Percentiles rank a stretch among this genome's conserved stretches.
phyloP scores from a whole-genome alignment of 2,797 vertebrate species.

The Peromyscus nudipes region DNA sequence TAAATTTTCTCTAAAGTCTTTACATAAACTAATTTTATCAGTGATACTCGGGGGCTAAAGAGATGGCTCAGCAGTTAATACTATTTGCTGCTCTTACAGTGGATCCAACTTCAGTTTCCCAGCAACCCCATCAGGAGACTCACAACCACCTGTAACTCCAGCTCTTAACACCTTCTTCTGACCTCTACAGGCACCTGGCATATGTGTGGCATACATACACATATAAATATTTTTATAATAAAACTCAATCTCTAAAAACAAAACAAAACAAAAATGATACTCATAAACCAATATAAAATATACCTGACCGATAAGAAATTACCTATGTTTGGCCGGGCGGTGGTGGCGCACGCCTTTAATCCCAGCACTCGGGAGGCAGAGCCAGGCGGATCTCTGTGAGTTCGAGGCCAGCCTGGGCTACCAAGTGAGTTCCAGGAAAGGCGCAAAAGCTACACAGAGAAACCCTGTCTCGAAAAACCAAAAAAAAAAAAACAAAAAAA shows the following conservation, averaged over 20 bases:
- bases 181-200: neutral
- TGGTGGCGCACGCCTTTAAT: no score
- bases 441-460: no score
- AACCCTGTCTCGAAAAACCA: no score
- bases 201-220: neutral
- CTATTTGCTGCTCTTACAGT: neutral
- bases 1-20: conserved; percentile 28
- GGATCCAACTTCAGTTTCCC: neutral
- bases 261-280: neutral
- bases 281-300: conserved; percentile 28
- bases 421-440: no score
- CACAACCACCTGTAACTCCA: neutral
- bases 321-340: neutral
- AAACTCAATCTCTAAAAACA: neutral
- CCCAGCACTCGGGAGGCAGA: no score
- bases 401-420: no score
- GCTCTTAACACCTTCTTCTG: neutral
- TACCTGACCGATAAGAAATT: conserved; percentile 22
- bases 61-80: neutral
- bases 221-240: neutral
- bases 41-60: neutral
- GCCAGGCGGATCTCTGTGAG: no score
- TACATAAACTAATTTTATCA: conserved; percentile 6
- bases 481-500: no score
- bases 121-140: neutral